Evolutionary conservation across 2,888 invertebrate genomes (phyloP).

Genomic region (Meiosimyza decipiens): DNA sequence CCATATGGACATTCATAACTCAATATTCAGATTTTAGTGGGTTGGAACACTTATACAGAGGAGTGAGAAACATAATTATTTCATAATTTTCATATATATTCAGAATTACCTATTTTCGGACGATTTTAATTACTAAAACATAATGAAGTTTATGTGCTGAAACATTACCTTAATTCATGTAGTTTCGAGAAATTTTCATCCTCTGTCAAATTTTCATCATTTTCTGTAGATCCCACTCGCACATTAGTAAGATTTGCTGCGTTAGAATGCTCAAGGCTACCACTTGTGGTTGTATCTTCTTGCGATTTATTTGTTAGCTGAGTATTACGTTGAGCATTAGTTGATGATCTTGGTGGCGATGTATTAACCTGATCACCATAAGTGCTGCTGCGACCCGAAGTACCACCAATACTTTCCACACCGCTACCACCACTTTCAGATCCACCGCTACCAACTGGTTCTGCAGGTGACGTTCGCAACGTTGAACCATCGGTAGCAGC

Average conservation of each 20-base stretch:
- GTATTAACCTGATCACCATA: constrained; percentile 76
- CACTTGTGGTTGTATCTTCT: constrained; percentile 30
- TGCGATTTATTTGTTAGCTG: constrained; percentile 35
- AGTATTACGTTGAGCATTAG: constrained; percentile 43
- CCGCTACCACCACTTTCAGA: constrained; percentile 93
- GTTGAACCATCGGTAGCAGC: constrained; percentile 96
- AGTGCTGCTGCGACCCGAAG: constrained; percentile 92
- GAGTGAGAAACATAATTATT: too few relatives aligned
- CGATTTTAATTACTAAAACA: too few relatives aligned
- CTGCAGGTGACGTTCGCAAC: constrained; percentile 84
- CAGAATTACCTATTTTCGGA: background rate
- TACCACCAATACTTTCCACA: constrained; percentile 92
- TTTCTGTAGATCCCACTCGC: constrained; percentile 41
- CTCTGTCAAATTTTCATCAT: constrained; percentile 59
- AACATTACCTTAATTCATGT: constrained; percentile 61
- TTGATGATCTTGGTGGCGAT: constrained; percentile 60
- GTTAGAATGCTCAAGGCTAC: constrained; percentile 44
- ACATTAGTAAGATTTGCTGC: constrained; percentile 54
- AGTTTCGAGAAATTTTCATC: constrained; percentile 63
- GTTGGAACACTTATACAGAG: too few relatives aligned
- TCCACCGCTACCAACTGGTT: constrained; percentile 78
- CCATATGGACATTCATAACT: too few relatives aligned
- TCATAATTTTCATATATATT: background rate
- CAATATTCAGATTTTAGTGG: too few relatives aligned
- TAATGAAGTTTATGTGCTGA: background rate